A percentile compares a stretch with the other conserved stretches of the same genome.
Evolutionary conservation across 2,113 vertebrate species (phyloP).

Genomic region (Gyps fulvus): DNA sequence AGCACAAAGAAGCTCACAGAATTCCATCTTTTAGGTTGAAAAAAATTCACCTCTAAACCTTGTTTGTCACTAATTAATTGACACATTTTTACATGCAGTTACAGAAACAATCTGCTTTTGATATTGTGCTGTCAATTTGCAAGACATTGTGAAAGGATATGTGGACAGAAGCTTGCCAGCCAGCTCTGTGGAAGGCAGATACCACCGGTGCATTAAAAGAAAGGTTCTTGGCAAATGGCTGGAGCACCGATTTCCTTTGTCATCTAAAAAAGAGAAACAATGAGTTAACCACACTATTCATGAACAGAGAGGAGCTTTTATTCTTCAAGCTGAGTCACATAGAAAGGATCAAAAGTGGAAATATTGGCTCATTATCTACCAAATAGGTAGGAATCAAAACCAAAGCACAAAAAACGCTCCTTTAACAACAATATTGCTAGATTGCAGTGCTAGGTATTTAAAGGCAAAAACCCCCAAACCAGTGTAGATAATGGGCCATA

Average conservation of each 20-base stretch:
- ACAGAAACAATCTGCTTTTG: neutral
- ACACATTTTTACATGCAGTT: neutral
- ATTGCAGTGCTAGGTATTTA: neutral
- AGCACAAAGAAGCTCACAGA: neutral
- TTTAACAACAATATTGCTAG: neutral
- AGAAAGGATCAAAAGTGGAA: neutral
- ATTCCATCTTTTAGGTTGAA: neutral
- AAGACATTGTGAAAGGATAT: constrained; percentile 83
- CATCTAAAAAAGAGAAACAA: constrained; percentile 78
- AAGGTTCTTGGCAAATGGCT: constrained; percentile 87
- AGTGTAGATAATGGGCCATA: neutral
- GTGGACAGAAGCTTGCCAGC: constrained; percentile 89
- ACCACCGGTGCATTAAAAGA: constrained; percentile 80
- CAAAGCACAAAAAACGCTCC: neutral
- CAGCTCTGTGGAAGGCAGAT: constrained; percentile 90
- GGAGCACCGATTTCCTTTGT: constrained; percentile 79
- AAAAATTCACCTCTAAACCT: neutral
- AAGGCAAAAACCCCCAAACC: neutral
- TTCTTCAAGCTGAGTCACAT: neutral
- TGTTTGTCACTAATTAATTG: neutral
- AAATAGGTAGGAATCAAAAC: neutral
- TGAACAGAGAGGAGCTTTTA: neutral
- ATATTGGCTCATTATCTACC: neutral
- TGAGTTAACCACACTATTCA: neutral
- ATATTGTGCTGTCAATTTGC: neutral